Conservation (phyloP, 1,140 invertebrate species). For the Drosophila yakuba region DNA sequence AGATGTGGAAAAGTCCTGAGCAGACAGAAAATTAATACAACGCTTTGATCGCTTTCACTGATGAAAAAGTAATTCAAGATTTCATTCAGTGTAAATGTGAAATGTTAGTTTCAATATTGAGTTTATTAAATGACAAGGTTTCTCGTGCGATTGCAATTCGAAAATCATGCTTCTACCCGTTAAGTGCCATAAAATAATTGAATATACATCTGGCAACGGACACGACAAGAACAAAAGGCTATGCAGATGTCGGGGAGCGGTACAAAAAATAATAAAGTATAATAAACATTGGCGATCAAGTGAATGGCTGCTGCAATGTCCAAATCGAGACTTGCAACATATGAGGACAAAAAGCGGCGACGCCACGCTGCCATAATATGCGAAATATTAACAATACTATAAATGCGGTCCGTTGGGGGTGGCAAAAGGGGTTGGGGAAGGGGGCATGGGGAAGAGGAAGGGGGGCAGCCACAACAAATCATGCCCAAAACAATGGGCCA, state of each 20-base stretch:
- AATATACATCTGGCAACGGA: slow-evolving; percentile 35
- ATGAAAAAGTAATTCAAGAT: background rate
- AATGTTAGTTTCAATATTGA: background rate
- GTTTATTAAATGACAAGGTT: background rate
- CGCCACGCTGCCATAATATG: slow-evolving; percentile 72
- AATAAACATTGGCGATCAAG: slow-evolving; percentile 76
- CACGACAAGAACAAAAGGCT: slow-evolving; percentile 70
- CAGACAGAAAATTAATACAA: slow-evolving; percentile 8
- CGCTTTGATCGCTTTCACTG: background rate
- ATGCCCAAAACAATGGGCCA: slow-evolving; percentile 84
- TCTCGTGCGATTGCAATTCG: slow-evolving; percentile 7
- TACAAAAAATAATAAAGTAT: slow-evolving; percentile 71
- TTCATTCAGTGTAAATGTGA: too few relatives aligned
- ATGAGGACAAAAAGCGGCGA: slow-evolving; percentile 59
- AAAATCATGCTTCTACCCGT: slow-evolving; percentile 27
- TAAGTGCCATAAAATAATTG: slow-evolving; percentile 33
- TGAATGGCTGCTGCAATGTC: slow-evolving; percentile 53
- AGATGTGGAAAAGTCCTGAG: background rate
- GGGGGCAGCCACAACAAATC: slow-evolving; percentile 74
- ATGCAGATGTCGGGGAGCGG: slow-evolving; percentile 66
- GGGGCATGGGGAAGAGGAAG: background rate
- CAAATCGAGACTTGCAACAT: slow-evolving; percentile 60
- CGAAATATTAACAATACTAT: slow-evolving; percentile 75
- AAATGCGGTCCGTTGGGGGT: slow-evolving; percentile 44
- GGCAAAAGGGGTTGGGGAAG: background rate